These are phyloP conservation scores for Dione juno DNA, from an alignment of 2,888 invertebrate genomes.

Conservation along the genomic window DNA sequence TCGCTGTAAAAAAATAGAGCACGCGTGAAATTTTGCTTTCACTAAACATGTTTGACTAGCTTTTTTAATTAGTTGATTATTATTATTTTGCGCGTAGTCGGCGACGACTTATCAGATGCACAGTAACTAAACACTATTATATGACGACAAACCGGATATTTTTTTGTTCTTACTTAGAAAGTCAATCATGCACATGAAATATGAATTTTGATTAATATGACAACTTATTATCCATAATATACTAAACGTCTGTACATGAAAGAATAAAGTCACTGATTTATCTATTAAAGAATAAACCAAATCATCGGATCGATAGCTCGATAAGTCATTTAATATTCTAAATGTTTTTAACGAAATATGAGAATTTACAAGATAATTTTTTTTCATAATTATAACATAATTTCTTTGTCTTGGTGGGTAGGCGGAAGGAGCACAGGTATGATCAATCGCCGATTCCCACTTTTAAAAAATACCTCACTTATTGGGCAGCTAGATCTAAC, in stretches of 20 bases:
- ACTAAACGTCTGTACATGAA: background rate
- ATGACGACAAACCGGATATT: constrained; percentile 20
- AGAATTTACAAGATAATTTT: background rate
- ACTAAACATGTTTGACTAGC: constrained; percentile 67
- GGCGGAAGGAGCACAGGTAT: no score
- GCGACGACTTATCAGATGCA: constrained; percentile 51
- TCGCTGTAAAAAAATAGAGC: constrained; percentile 56
- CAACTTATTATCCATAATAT: background rate
- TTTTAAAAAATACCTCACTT: no score
- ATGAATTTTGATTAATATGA: background rate
- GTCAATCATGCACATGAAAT: constrained; percentile 11
- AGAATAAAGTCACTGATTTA: background rate
- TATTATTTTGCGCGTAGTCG: constrained; percentile 51
- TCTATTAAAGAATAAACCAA: background rate
- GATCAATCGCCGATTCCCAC: no score
- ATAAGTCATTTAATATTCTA: background rate
- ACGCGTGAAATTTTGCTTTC: constrained; percentile 74
- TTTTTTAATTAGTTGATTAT: constrained; percentile 70
- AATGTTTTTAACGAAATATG: background rate
- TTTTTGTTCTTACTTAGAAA: constrained; percentile 35
- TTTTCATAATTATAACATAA: background rate
- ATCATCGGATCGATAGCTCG: background rate
- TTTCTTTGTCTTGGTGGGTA: no score
- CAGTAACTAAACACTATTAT: constrained; percentile 20
- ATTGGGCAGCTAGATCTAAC: no score